Conservation (phyloP, 2,113 vertebrate genomes). For the Lamprologus speciosus region DNA sequence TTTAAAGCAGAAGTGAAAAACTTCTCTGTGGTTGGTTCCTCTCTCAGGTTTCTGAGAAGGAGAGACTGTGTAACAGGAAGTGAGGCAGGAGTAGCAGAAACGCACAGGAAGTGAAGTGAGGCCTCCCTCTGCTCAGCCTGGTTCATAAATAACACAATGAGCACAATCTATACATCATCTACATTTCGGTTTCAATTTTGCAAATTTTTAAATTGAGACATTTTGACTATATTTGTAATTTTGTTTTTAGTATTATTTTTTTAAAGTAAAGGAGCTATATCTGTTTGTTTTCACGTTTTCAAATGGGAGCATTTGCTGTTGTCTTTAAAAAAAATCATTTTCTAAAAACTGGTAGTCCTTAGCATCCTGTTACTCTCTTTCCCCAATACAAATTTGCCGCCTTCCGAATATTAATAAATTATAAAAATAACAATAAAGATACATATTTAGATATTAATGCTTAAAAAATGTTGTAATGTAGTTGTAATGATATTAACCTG, state of each 20-base stretch:
- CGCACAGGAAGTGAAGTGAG: conserved; percentile 33
- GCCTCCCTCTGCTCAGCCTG: not conserved
- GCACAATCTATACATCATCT: not conserved
- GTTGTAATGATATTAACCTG: not conserved
- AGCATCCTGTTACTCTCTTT: not conserved
- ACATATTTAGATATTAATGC: not conserved
- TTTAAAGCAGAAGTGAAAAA: conserved; percentile 60
- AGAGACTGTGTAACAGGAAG: conserved; percentile 53
- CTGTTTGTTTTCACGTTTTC: not conserved
- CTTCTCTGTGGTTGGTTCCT: conserved; percentile 36
- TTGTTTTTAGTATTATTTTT: not conserved
- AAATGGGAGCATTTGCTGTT: not conserved
- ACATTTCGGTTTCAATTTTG: not conserved
- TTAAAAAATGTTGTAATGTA: not conserved
- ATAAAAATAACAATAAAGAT: not conserved
- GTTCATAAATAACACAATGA: not conserved
- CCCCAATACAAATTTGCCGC: not conserved
- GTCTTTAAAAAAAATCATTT: not conserved
- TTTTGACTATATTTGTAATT: not conserved
- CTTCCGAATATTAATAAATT: not conserved
- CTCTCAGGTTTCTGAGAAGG: conserved; percentile 47
- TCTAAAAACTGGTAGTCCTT: not conserved
- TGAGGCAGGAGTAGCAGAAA: conserved; percentile 8
- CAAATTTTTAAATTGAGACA: not conserved
- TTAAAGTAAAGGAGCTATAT: not conserved